Evolutionary conservation across 2,797 vertebrate species (phyloP).

Genomic region (Labroides dimidiatus): DNA sequence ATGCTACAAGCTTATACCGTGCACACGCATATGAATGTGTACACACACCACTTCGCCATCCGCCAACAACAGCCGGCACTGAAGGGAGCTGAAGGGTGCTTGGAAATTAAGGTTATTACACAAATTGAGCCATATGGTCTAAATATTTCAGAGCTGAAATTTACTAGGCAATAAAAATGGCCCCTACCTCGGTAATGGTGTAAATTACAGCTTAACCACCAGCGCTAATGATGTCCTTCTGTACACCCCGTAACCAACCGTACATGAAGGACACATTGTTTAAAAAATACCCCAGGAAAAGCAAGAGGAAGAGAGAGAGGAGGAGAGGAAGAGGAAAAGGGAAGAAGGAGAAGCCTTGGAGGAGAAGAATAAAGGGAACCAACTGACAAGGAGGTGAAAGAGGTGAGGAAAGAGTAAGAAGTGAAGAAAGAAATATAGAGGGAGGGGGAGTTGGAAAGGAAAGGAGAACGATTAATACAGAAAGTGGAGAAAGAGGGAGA

Average conservation of each 20-base stretch:
- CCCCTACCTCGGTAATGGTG: slow-evolving; percentile 99
- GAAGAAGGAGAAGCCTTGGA: slow-evolving; percentile 79
- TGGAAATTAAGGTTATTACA: slow-evolving; percentile 99
- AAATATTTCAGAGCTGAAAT: slow-evolving; percentile 99
- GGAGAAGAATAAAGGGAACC: slow-evolving; percentile 87
- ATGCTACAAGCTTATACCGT: slow-evolving; percentile 39
- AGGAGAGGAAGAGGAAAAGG: slow-evolving; percentile 71
- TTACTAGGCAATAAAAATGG: slow-evolving; percentile 99
- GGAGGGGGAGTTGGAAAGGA: slow-evolving; percentile 80
- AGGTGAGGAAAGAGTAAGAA: slow-evolving; percentile 69
- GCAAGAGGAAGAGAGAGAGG: slow-evolving; percentile 82
- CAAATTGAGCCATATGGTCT: slow-evolving; percentile 99
- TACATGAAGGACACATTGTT: slow-evolving; percentile 99
- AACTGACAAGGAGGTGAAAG: slow-evolving; percentile 82
- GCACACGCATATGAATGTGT: slow-evolving; percentile 62
- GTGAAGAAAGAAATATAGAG: slow-evolving; percentile 12
- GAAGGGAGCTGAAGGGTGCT: slow-evolving; percentile 99
- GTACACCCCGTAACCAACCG: slow-evolving; percentile 99
- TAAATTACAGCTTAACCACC: slow-evolving; percentile 99
- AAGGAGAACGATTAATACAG: slow-evolving; percentile 54
- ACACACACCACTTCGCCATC: slow-evolving; percentile 78
- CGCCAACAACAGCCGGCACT: slow-evolving; percentile 84
- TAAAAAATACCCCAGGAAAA: slow-evolving; percentile 94
- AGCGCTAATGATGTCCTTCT: slow-evolving; percentile 99
- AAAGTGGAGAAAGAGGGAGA: slow-evolving; percentile 35